phyloP scores from a whole-genome alignment of 2,888 invertebrate genomes.

The Hoplodrina ambigua region DNA sequence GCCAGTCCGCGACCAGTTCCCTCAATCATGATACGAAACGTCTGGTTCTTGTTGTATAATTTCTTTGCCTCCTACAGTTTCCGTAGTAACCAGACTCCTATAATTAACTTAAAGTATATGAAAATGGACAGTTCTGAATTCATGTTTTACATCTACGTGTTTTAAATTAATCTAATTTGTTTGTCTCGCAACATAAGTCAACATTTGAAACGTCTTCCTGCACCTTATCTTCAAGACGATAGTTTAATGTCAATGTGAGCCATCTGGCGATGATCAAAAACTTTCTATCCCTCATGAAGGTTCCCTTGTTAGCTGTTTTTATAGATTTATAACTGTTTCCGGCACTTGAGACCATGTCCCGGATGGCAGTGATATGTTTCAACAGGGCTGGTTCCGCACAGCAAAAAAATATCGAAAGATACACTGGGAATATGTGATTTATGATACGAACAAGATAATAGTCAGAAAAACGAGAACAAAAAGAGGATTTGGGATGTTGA shows the following conservation, averaged over 20 bases:
- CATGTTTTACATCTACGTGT: constrained; percentile 13
- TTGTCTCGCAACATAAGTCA: constrained; percentile 22
- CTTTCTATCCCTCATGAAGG: constrained; percentile 64
- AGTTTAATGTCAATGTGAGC: constrained; percentile 53
- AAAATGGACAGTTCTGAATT: background rate
- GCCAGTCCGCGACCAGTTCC: constrained; percentile 36
- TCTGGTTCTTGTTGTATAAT: constrained; percentile 45
- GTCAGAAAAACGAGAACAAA: constrained; percentile 10
- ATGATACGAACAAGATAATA: constrained; percentile 47
- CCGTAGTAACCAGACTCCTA: constrained; percentile 1
- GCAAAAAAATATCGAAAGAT: constrained; percentile 51
- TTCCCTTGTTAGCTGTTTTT: constrained; percentile 74
- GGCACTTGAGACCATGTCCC: constrained; percentile 76
- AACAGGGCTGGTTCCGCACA: constrained; percentile 66
- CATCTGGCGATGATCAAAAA: constrained; percentile 60
- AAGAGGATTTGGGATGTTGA: constrained; percentile 3
- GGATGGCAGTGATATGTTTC: constrained; percentile 83
- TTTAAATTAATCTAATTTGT: constrained; percentile 28
- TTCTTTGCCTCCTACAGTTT: constrained; percentile 18
- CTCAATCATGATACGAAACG: constrained; percentile 40
- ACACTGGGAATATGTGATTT: constrained; percentile 54
- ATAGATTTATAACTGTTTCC: constrained; percentile 79
- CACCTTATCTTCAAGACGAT: constrained; percentile 36
- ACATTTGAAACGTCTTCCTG: constrained; percentile 49
- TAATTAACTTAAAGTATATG: constrained; percentile 19